Base-by-base conservation (phyloP, 37 sponge, comb jelly and placozoan genomes). In the Hormiphora californensis region DNA sequence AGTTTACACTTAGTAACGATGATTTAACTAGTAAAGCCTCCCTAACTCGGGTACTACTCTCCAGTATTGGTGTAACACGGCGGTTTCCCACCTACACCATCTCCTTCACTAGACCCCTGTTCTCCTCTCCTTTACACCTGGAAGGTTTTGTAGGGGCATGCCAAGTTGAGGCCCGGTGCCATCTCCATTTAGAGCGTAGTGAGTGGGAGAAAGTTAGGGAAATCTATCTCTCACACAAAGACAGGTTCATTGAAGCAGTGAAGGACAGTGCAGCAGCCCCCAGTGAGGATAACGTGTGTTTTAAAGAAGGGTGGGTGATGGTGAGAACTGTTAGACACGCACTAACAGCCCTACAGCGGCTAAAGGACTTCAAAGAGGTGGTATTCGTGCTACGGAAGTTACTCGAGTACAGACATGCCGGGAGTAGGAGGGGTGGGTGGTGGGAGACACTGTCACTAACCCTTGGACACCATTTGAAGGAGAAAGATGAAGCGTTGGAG, bases 391-490 rank as follows among this genome's bases (percentile, higher is more conserved):
- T 73, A 1, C n/a, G 43, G 38, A 33, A n/a, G 21, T 28, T 73
- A 0, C 81, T 73, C 28, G 23, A 36, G 1, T 73, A 73, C 81
- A 27, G 15, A 39, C 81, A 43, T n/a, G 43, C 43, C 46, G 23
- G 81, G 17, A 23, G 43, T 46, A 73, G 38, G 38, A 21, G 81
- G n/a, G 81, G 81, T 23, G 38, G 23, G 5, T 73, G 81, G 81
- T 73, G 81, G 81, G 81, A 73, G 23, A 73, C 35, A 33, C 81
- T 40, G 46, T 43, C 81, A 3, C 12, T 73, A 25, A 73, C 43
- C 8, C 46, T 25, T 7, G 39, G 43, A 43, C 43, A 43, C 38
- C 81, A 73, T 46, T 46, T 73, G 25, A 73, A 73, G 81, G 38
- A 73, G 4, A 0, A 0, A 25, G 44, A 73, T 8, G 35, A 22